Evolutionary conservation across 2,888 invertebrate species (phyloP).

Genomic region (Maniola hyperantus): DNA sequence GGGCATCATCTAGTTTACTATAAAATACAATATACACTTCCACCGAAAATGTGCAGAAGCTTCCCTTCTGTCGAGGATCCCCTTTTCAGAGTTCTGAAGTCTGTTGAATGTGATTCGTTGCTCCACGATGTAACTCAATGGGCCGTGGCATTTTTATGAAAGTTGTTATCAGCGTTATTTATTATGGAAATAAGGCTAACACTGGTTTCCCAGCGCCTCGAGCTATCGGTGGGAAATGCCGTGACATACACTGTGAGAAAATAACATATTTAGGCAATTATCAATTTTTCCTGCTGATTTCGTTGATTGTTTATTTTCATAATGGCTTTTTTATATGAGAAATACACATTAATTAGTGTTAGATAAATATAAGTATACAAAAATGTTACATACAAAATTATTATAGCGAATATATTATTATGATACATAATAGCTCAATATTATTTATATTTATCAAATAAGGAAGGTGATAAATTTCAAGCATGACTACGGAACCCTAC

Average conservation of each 20-base stretch:
- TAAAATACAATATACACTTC: no score
- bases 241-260: constrained; percentile 54
- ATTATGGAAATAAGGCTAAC: constrained; percentile 53
- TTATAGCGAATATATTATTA: not conserved
- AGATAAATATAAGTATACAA: not conserved
- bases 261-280: constrained; percentile 45
- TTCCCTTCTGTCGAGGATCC: no score
- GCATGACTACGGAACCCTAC: no score
- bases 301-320: constrained; percentile 37
- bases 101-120: not conserved
- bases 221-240: constrained; percentile 63
- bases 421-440: not conserved
- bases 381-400: not conserved
- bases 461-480: not conserved
- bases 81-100: not conserved
- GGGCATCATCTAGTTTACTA: no score
- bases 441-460: not conserved
- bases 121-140: constrained; percentile 13
- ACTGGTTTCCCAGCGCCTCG: constrained; percentile 55
- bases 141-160: constrained; percentile 40
- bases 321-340: constrained; percentile 24
- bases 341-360: constrained; percentile 16
- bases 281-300: constrained; percentile 38
- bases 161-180: constrained; percentile 44
- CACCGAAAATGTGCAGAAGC: no score